Conservation (phyloP, 2,888 invertebrate species). For the Xestobium rufovillosum region DNA sequence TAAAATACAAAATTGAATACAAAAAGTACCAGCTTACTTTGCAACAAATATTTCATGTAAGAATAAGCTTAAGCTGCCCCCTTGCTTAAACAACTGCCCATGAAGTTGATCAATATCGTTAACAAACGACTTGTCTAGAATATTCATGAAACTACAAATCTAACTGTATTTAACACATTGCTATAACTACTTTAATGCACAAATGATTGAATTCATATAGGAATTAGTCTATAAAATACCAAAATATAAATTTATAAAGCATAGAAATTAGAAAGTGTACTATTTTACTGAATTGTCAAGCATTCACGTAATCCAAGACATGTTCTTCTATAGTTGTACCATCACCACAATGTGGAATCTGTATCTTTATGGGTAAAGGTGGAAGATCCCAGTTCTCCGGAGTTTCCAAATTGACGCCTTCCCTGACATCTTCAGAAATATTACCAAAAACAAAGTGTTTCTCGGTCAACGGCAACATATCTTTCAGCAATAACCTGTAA, state of each 20-base stretch:
- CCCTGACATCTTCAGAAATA: conserved; percentile 40
- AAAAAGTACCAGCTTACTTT: too few species aligned
- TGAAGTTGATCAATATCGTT: conserved; percentile 9
- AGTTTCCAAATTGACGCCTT: conserved; percentile 40
- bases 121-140: neutral
- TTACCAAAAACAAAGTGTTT: conserved; percentile 49
- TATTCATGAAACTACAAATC: neutral
- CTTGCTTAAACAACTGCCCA: conserved; percentile 36
- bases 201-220: too few species aligned
- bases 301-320: conserved; percentile 32
- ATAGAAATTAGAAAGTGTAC: conserved; percentile 8
- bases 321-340: conserved; percentile 28
- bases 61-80: conserved; percentile 41
- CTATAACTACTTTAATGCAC: neutral
- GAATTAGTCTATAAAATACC: conserved; percentile 1
- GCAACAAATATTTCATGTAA: conserved; percentile 14
- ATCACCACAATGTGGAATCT: conserved; percentile 25
- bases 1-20: too few species aligned
- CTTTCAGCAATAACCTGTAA: conserved; percentile 51
- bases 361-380: conserved; percentile 32
- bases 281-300: conserved; percentile 22
- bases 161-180: neutral
- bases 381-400: conserved; percentile 31
- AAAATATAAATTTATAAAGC: conserved; percentile 4
- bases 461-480: conserved; percentile 52